Evolutionary conservation across 1,140 invertebrate species (phyloP).

Genomic region (Drosophila littoralis): DNA sequence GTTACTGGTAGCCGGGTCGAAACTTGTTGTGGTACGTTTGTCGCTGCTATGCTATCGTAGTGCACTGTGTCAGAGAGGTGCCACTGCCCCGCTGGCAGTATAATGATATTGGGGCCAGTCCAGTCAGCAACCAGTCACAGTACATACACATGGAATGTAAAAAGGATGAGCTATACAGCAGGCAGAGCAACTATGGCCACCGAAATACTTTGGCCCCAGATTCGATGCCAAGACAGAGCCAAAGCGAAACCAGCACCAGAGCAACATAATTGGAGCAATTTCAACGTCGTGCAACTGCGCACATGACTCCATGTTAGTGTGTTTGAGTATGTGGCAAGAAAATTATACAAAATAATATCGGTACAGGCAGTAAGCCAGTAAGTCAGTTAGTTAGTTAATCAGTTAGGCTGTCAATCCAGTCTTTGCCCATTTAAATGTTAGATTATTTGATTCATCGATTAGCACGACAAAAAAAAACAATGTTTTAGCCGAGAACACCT

Average conservation of each 20-base stretch:
- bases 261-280: constrained; percentile 77
- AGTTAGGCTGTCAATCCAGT: constrained; percentile 47
- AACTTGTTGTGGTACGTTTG: constrained; percentile 46
- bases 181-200: constrained; percentile 28
- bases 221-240: constrained; percentile 3
- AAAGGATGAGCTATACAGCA: constrained; percentile 8
- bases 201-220: constrained; percentile 57
- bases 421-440: constrained; percentile 61
- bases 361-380: constrained; percentile 58
- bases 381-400: constrained; percentile 48
- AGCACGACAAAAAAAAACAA: constrained; percentile 1
- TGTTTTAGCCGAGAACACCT: background rate
- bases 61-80: constrained; percentile 64
- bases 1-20: constrained; percentile 4
- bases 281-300: constrained; percentile 79
- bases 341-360: constrained; percentile 78
- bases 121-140: background rate
- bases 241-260: constrained; percentile 29
- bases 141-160: background rate
- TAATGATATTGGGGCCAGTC: constrained; percentile 58
- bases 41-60: constrained; percentile 13
- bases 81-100: constrained; percentile 48
- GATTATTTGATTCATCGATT: constrained; percentile 75
- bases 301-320: constrained; percentile 43
- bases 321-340: constrained; percentile 55